These are phyloP conservation scores for Hirtodrosophila alboralis DNA, from an alignment of 2,888 invertebrate species.

Conservation along the genomic window DNA sequence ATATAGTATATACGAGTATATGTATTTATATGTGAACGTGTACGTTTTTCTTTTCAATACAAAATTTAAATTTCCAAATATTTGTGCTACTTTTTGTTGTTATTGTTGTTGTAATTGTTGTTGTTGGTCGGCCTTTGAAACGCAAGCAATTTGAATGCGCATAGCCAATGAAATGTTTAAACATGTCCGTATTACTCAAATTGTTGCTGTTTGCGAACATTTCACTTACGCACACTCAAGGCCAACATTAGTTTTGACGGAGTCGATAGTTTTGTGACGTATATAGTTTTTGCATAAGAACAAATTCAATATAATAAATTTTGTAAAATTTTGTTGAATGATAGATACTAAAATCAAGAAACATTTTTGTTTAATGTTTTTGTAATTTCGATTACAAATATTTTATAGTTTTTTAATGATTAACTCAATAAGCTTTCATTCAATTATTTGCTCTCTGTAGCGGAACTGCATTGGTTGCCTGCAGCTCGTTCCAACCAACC, in stretches of 20 bases:
- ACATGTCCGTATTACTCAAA: constrained; percentile 49
- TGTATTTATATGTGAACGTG: constrained; percentile 3
- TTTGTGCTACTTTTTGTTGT: constrained; percentile 63
- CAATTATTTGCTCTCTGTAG: too few species aligned
- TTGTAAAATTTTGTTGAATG: too few species aligned
- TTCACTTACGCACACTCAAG: constrained; percentile 66
- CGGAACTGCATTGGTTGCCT: too few species aligned
- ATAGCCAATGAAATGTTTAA: constrained; percentile 67
- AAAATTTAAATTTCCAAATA: constrained; percentile 71
- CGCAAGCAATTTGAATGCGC: constrained; percentile 40
- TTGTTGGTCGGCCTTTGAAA: constrained; percentile 48
- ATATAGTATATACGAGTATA: background rate
- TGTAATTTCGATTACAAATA: too few species aligned
- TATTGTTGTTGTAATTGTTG: constrained; percentile 11
- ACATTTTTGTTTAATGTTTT: too few species aligned
- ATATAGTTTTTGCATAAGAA: too few species aligned
- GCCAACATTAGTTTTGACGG: constrained; percentile 52
- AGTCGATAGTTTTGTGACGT: constrained; percentile 53
- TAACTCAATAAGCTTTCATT: too few species aligned
- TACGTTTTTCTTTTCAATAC: constrained; percentile 57
- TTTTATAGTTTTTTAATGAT: too few species aligned
- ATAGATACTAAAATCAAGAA: too few species aligned
- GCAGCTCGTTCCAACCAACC: too few species aligned
- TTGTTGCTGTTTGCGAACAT: constrained; percentile 59
- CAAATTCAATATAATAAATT: too few species aligned